A percentile compares a stretch with the other conserved stretches of the same genome.
phyloP scores from a whole-genome alignment of 2,888 invertebrate species.

The Sminthurinus aureus region DNA sequence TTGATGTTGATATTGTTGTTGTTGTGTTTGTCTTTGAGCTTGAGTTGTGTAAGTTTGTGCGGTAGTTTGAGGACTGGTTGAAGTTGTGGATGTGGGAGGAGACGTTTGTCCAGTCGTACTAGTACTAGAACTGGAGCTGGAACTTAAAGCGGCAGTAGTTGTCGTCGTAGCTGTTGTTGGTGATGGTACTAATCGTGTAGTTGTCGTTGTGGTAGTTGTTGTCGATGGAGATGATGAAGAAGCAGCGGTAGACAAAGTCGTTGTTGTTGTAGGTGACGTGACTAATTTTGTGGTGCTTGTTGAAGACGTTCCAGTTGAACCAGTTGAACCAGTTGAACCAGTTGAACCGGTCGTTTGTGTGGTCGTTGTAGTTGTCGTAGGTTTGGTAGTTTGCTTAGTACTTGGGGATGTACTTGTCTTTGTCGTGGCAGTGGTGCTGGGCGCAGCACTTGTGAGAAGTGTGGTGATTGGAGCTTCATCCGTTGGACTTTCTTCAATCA shows the following conservation, averaged over 20 bases:
- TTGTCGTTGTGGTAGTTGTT: conserved; percentile 38
- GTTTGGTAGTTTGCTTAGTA: too few relatives aligned
- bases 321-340: not conserved
- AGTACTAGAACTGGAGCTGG: conserved; percentile 29
- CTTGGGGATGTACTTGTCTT: conserved; percentile 20
- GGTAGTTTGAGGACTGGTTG: conserved; percentile 24
- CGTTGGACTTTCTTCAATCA: conserved; percentile 42
- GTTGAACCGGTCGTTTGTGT: too few relatives aligned
- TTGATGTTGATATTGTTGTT: not conserved
- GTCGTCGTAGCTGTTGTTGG: conserved; percentile 31
- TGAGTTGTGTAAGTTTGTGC: not conserved
- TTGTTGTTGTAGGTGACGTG: conserved; percentile 24
- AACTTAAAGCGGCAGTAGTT: conserved; percentile 15
- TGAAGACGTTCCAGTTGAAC: conserved; percentile 10
- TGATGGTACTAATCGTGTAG: conserved; percentile 15
- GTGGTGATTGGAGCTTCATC: conserved; percentile 27
- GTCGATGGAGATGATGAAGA: conserved; percentile 2
- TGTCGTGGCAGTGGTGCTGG: conserved; percentile 16
- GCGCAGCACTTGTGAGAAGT: not conserved
- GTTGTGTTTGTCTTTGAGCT: not conserved
- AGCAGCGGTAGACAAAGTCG: conserved; percentile 25
- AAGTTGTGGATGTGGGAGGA: conserved; percentile 13
- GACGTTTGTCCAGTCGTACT: conserved; percentile 38
- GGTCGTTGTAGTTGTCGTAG: too few relatives aligned
- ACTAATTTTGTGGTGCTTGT: conserved; percentile 19